A percentile compares a stretch with the other conserved stretches of the same genome.
Evolutionary conservation across 2,113 vertebrate genomes (phyloP).

Genomic region (Oceanites oceanicus): DNA sequence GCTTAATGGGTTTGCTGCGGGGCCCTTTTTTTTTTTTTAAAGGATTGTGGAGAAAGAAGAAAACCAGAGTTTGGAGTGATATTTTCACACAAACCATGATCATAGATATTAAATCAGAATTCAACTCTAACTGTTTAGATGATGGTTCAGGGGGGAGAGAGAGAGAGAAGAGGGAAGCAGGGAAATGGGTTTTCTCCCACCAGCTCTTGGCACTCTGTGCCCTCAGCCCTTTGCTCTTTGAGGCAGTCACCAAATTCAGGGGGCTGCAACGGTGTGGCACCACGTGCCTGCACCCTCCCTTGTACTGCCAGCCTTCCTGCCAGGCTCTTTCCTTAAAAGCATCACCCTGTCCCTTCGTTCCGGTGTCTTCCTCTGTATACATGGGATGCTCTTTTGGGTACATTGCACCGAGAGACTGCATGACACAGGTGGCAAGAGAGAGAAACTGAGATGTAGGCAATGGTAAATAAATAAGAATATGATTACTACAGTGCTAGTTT

Average conservation of each 20-base stretch:
- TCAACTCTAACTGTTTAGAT: neutral
- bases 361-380: accelerated
- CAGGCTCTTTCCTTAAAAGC: neutral
- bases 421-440: neutral
- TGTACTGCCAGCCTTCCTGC: neutral
- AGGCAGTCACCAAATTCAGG: neutral
- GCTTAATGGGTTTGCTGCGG: neutral
- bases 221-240: neutral
- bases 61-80: neutral
- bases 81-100: neutral
- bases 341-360: neutral
- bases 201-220: neutral
- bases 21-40: neutral
- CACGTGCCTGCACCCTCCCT: neutral
- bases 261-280: neutral
- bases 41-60: neutral
- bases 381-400: neutral
- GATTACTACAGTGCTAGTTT: neutral
- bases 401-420: neutral
- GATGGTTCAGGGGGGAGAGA: neutral
- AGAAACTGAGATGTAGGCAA: neutral
- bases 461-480: neutral
- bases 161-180: neutral
- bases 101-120: neutral
- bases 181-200: neutral